Conservation (phyloP, 2,113 vertebrate species). For the Petaurus breviceps region DNA sequence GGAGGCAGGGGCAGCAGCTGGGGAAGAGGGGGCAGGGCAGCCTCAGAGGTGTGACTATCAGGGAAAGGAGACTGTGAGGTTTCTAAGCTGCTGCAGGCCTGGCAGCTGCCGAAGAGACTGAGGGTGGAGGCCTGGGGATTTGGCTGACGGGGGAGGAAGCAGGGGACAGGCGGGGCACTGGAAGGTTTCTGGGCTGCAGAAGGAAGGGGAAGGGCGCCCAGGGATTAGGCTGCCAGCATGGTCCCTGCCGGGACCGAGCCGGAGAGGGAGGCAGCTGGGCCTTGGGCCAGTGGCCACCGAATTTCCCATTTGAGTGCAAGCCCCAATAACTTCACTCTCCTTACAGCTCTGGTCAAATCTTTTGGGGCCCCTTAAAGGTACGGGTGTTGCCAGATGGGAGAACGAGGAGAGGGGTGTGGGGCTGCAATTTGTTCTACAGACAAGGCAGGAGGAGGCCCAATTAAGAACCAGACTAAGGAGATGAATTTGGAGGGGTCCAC, state of each 20-base stretch:
- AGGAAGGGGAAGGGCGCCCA: neutral
- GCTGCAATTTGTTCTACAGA: neutral
- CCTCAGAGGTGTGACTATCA: neutral
- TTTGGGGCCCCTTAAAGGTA: neutral
- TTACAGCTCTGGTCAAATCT: neutral
- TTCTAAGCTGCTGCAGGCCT: neutral
- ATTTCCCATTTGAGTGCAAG: neutral
- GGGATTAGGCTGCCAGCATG: neutral
- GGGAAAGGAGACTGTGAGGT: neutral
- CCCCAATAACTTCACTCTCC: neutral
- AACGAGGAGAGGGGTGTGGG: neutral
- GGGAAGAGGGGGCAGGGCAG: neutral
- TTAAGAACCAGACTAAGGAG: too few species aligned
- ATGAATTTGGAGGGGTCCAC: neutral
- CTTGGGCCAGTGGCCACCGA: neutral
- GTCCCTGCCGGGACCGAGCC: neutral
- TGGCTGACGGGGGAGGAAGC: neutral
- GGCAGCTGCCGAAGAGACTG: neutral
- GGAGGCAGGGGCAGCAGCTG: neutral
- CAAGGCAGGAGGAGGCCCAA: neutral
- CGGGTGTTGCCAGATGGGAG: neutral
- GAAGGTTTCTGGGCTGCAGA: too few species aligned
- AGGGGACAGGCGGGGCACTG: neutral
- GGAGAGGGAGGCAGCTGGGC: too few species aligned
- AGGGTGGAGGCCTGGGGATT: neutral